These are phyloP conservation scores for Stichopus chloronotus DNA, from an alignment of 35 echinoderm and acorn worm species.

Conservation along the genomic window DNA sequence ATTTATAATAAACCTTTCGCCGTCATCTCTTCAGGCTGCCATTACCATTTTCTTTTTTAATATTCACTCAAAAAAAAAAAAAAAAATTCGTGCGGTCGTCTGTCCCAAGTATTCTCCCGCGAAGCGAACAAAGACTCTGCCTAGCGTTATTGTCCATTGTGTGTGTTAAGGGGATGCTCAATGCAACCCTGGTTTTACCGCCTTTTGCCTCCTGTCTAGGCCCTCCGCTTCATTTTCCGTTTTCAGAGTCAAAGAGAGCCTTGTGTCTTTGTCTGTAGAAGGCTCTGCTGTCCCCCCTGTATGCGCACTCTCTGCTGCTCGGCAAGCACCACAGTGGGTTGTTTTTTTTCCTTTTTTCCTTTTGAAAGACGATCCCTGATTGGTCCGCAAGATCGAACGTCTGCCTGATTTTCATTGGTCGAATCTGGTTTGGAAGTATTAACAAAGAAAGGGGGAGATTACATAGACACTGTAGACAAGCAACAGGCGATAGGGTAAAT, in stretches of 20 bases:
- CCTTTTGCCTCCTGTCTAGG: background rate
- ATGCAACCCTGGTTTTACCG: background rate
- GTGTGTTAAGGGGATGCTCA: background rate
- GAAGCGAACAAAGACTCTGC: background rate
- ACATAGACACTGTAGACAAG: no score
- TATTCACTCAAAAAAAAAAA: background rate
- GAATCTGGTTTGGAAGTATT: no score
- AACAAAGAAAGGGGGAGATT: no score
- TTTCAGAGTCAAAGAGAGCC: background rate
- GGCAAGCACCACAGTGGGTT: background rate
- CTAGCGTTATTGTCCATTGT: background rate
- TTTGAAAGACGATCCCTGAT: background rate
- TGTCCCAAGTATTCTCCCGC: background rate
- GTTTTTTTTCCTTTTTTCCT: no score
- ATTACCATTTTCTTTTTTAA: background rate
- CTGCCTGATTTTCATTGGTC: background rate
- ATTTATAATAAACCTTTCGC: background rate
- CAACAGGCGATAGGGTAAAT: no score
- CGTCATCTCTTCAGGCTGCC: background rate
- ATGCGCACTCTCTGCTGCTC: background rate
- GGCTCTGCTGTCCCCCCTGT: no score
- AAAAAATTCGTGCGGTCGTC: no score
- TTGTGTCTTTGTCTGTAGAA: background rate
- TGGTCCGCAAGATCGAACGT: background rate
- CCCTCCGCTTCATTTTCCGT: background rate